Percentiles rank a stretch among this genome's conserved stretches.
Conservation (phyloP, 2,113 vertebrate species). For the Hassar affinis region DNA sequence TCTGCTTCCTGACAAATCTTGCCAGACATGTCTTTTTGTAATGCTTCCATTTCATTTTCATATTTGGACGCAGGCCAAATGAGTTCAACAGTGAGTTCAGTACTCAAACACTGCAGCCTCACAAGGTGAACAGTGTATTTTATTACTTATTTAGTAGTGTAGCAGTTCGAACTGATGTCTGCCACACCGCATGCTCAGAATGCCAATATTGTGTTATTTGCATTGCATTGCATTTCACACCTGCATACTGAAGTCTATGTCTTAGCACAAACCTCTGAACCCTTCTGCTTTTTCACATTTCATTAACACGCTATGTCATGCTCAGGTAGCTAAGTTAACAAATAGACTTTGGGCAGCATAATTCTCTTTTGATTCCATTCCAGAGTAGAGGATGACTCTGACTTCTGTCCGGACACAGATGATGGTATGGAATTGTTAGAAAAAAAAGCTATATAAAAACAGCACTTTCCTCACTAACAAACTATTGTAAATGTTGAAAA, state of each 20-base stretch:
- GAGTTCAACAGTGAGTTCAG: neutral
- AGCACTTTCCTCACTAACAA: neutral
- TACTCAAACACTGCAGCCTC: neutral
- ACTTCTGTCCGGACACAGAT: constrained; percentile 54
- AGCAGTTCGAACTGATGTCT: neutral
- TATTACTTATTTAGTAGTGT: neutral
- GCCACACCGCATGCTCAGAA: neutral
- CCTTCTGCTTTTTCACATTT: neutral
- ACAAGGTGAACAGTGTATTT: neutral
- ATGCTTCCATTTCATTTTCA: neutral
- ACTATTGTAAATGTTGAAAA: too few relatives aligned
- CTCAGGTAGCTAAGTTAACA: neutral
- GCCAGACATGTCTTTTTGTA: neutral
- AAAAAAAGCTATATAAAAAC: neutral
- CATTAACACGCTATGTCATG: neutral
- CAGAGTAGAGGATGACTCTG: constrained; percentile 55
- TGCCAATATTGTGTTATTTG: neutral
- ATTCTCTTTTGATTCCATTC: constrained; percentile 49
- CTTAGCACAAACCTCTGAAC: neutral
- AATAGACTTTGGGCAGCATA: neutral
- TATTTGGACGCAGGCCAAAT: neutral
- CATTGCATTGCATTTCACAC: neutral
- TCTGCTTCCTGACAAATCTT: neutral
- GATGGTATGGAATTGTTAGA: constrained; percentile 59
- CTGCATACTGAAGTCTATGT: neutral